Conservation (phyloP, 2,797 vertebrate species). For the Sebastes nivosus region DNA sequence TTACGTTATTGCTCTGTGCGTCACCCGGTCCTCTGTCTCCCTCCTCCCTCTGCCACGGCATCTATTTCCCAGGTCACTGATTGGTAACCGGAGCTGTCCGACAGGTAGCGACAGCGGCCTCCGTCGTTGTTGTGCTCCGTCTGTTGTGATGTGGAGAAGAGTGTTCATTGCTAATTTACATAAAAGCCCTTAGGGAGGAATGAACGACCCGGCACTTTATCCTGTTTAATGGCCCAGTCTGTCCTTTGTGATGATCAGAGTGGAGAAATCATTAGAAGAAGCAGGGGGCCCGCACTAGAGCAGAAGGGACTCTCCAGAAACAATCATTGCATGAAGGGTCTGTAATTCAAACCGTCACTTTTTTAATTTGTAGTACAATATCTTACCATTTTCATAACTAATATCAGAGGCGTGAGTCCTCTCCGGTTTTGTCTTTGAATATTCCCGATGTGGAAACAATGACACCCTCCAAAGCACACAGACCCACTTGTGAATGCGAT, state of each 20-base stretch:
- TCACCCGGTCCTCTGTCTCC: not conserved
- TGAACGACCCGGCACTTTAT: constrained; percentile 33
- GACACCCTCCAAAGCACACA: not conserved
- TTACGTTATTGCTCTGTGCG: constrained; percentile 6
- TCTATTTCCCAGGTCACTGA: constrained; percentile 52
- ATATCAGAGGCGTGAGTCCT: not conserved
- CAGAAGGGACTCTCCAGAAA: not conserved
- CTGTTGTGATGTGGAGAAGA: constrained; percentile 41
- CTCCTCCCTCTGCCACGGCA: not conserved
- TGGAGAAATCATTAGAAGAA: constrained; percentile 34
- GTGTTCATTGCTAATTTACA: constrained; percentile 59
- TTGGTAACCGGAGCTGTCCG: constrained; percentile 62
- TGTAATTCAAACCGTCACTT: not conserved
- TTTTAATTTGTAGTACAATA: not conserved
- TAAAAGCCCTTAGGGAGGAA: constrained; percentile 34
- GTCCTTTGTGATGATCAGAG: constrained; percentile 39
- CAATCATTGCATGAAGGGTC: not conserved
- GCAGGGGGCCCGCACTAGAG: not conserved
- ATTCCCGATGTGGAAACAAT: not conserved
- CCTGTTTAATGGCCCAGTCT: constrained; percentile 41
- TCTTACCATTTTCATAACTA: not conserved
- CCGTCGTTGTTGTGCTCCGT: constrained; percentile 40
- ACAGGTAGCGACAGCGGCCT: constrained; percentile 51
- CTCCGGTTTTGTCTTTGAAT: not conserved
- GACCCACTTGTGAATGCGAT: not conserved